Evolutionary conservation across 2,113 vertebrate genomes (phyloP).

Genomic region (Nettapus auritus): DNA sequence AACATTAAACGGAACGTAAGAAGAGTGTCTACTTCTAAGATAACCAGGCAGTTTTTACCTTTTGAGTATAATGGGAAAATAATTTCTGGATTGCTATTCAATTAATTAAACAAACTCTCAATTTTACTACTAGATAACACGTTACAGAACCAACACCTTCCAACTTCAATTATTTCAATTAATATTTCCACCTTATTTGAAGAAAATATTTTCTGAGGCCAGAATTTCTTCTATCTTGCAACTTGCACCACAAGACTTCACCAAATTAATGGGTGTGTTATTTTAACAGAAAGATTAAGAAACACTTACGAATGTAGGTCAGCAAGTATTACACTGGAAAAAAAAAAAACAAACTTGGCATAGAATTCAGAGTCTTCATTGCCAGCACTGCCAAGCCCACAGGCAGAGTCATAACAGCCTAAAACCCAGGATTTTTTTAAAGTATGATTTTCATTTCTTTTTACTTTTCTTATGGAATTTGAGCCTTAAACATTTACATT

Average conservation of each 20-base stretch:
- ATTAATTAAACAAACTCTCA: neutral
- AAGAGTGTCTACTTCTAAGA: neutral
- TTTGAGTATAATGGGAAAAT: neutral
- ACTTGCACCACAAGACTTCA: constrained; percentile 6
- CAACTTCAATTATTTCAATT: constrained; percentile 7
- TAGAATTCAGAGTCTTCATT: neutral
- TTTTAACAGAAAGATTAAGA: constrained; percentile 67
- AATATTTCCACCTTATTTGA: constrained; percentile 21
- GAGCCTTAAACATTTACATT: neutral
- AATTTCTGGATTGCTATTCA: neutral
- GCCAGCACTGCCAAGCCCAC: constrained; percentile 34
- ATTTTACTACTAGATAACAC: neutral
- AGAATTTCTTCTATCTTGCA: constrained; percentile 35
- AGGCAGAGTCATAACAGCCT: constrained; percentile 26
- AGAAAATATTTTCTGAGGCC: constrained; percentile 53
- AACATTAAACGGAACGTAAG: neutral
- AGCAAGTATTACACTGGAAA: constrained; percentile 46
- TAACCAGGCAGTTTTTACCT: neutral
- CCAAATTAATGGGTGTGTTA: constrained; percentile 61
- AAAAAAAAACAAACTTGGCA: neutral
- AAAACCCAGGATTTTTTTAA: neutral
- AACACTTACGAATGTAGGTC: constrained; percentile 61
- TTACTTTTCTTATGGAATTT: neutral
- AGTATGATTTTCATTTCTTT: neutral
- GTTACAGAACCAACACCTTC: neutral